These are phyloP conservation scores for Melinaea marsaeus DNA, from an alignment of 2,888 invertebrate genomes.

Conservation along the genomic window DNA sequence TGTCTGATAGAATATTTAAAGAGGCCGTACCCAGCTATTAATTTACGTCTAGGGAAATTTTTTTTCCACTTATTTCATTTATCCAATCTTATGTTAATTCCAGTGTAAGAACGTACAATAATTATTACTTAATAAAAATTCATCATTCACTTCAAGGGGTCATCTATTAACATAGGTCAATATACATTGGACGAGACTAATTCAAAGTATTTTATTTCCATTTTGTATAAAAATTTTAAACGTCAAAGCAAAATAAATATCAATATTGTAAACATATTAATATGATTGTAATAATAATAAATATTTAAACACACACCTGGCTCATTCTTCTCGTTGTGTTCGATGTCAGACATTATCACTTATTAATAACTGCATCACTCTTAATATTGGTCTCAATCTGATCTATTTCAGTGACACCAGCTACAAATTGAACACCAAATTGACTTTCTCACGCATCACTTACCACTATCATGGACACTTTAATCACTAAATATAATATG, in stretches of 20 bases:
- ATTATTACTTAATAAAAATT: no score
- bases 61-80: no score
- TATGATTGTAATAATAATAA: background rate
- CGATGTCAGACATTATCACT: conserved; percentile 39
- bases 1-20: no score
- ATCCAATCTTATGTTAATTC: no score
- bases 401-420: conserved; percentile 34
- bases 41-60: no score
- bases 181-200: no score
- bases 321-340: conserved; percentile 35
- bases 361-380: conserved; percentile 22
- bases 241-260: background rate
- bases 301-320: conserved; percentile 32
- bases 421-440: conserved; percentile 43
- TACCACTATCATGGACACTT: conserved; percentile 35
- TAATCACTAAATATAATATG: conserved; percentile 32
- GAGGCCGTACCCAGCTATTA: no score
- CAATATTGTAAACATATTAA: background rate
- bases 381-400: conserved; percentile 23
- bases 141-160: no score
- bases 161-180: no score
- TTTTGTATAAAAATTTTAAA: no score
- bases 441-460: conserved; percentile 45
- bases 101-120: no score
- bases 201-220: background rate